Evolutionary conservation across 2,113 vertebrate species (phyloP), one percentile per base, ranked within the genome.

Genomic region (Otolemur garnettii): DNA sequence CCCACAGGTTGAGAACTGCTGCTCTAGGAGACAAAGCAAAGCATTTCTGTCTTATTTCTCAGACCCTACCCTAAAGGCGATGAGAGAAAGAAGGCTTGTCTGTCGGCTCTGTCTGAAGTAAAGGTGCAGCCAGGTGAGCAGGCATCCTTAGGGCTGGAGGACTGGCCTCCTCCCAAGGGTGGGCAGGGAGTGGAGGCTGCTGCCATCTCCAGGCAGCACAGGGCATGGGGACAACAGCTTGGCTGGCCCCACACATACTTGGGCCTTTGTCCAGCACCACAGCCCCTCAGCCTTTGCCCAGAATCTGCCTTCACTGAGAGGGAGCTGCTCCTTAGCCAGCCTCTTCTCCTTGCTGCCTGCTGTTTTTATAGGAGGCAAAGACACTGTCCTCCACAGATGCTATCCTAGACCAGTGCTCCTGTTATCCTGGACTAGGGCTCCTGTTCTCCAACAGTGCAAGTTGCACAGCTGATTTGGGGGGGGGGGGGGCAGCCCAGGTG

Each of bases 61-160:
- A 99, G 99, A 96, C 99, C 99, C n/a, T 99, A 98, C 96, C 99
- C 99, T 75, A 99, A 99, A 98, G 99, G 99, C 8, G 99, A 99
- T 4, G 99, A 99, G 98, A 99, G 99, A 57, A 99, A 99, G 98
- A 99, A 98, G 95, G 99, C 99, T 59, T 99, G 99, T 97, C 98
- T 99, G 96, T 99, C 98, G 2, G 99, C 99, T 45, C 98, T 99
- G 64, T 99, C 99, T 45, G 99, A 99, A 95, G 99, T 99, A 97
- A 99, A 99, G 98, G 99, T 99, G 59, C 99, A 99, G 83, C 99
- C 99, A 26, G 99, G 99, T 99, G 98, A 99, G 98, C 94, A n/a
- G 24, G 24, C 11, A n/a, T 17, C 55, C 55, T 82, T 8, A 8
- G 28, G 38, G 69, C 69, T 3, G 11, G 17, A 8, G 33, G 18